Conservation (phyloP, 2,888 invertebrate species). For the Ormia ochracea region DNA sequence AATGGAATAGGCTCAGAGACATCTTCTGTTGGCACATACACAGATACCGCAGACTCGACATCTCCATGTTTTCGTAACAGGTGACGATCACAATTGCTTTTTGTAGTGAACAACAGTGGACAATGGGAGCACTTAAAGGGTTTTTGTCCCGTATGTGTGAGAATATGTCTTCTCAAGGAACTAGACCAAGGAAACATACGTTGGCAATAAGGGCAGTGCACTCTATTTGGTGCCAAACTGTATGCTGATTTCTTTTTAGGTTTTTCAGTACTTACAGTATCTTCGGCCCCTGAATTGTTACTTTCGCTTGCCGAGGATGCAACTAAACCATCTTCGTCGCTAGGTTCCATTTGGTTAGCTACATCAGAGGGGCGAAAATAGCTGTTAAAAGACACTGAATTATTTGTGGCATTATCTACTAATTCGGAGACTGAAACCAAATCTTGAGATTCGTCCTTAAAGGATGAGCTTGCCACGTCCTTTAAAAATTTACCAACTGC, state of each 20-base stretch:
- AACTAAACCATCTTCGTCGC: conserved; percentile 86
- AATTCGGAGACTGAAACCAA: conserved; percentile 87
- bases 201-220: conserved; percentile 94
- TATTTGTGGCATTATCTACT: conserved; percentile 84
- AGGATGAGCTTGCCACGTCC: conserved; percentile 75
- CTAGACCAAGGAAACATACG: conserved; percentile 98
- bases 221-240: conserved; percentile 94
- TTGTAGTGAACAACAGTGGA: conserved; percentile 95
- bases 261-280: conserved; percentile 75
- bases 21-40: conserved; percentile 78
- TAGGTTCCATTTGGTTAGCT: conserved; percentile 76
- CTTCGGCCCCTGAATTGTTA: conserved; percentile 89
- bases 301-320: conserved; percentile 89
- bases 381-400: conserved; percentile 80
- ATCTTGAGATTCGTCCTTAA: conserved; percentile 80
- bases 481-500: conserved; percentile 75
- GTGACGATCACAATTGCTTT: conserved; percentile 97
- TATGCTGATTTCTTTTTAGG: conserved; percentile 95
- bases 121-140: conserved; percentile 97
- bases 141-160: conserved; percentile 96
- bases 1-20: conserved; percentile 76
- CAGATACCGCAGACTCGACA: conserved; percentile 76
- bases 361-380: conserved; percentile 79
- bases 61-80: conserved; percentile 90
- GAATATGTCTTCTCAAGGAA: conserved; percentile 93